Conservation (phyloP, 2,888 invertebrate species). For the Microplitis manilae region DNA sequence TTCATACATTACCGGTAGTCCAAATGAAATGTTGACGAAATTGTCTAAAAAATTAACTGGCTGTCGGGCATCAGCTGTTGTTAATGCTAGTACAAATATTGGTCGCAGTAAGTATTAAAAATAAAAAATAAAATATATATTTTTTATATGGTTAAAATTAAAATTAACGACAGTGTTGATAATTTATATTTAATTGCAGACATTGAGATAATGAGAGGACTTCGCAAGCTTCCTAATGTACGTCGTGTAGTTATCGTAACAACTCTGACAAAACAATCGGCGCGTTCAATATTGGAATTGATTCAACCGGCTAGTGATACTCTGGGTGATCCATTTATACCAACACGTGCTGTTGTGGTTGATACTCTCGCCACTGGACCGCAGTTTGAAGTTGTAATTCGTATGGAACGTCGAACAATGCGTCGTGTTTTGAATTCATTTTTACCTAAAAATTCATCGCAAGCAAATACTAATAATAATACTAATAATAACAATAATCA, state of each 20-base stretch:
- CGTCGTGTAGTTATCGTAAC: conserved; percentile 67
- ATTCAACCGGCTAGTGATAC: conserved; percentile 60
- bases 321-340: conserved; percentile 66
- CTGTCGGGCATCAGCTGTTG: conserved; percentile 61
- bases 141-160: neutral
- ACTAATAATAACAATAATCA: conserved; percentile 23
- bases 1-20: conserved; percentile 65
- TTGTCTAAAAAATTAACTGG: conserved; percentile 58
- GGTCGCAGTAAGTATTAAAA: conserved; percentile 60
- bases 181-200: conserved; percentile 54
- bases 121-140: too few species aligned
- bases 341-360: conserved; percentile 63
- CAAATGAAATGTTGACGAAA: conserved; percentile 60
- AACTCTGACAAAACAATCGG: conserved; percentile 68
- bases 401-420: conserved; percentile 65
- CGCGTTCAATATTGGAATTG: conserved; percentile 67
- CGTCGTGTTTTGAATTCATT: conserved; percentile 54
- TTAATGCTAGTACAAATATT: conserved; percentile 65
- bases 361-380: conserved; percentile 66
- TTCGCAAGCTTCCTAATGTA: conserved; percentile 62
- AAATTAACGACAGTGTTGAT: neutral
- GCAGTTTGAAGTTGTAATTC: conserved; percentile 66
- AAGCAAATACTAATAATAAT: conserved; percentile 24
- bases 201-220: conserved; percentile 64
- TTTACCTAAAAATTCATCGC: conserved; percentile 43